Percentiles rank a stretch among this genome's conserved stretches.
Evolutionary conservation across 2,888 invertebrate genomes (phyloP).

Genomic region (Sycophila texana): DNA sequence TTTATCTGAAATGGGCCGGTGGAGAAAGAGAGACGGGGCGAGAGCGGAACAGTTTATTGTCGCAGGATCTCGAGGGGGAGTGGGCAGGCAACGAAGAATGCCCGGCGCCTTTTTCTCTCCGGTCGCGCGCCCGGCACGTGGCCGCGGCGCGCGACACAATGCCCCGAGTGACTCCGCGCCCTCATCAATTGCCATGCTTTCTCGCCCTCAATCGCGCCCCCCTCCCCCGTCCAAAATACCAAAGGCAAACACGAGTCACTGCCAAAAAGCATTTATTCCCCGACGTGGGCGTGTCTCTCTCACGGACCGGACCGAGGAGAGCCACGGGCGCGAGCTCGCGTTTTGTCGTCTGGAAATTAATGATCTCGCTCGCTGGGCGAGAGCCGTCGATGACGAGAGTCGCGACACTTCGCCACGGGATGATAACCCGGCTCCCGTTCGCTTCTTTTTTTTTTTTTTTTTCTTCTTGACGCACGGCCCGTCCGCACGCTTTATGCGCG

Average conservation of each 20-base stretch:
- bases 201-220: conserved; percentile 58
- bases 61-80: conserved; percentile 45
- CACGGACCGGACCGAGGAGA: conserved; percentile 68
- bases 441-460: conserved; percentile 10
- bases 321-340: conserved; percentile 56
- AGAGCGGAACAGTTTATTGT: conserved; percentile 46
- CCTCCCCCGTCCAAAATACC: conserved; percentile 69
- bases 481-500: not conserved
- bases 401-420: conserved; percentile 6
- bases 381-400: not conserved
- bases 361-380: conserved; percentile 61
- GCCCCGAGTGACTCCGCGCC: conserved; percentile 65
- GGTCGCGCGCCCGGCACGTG: conserved; percentile 67
- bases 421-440: no score
- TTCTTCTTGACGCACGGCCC: not conserved
- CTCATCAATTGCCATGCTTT: conserved; percentile 72
- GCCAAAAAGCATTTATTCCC: conserved; percentile 68
- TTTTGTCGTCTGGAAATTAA: conserved; percentile 73
- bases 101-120: conserved; percentile 30
- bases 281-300: conserved; percentile 72
- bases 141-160: conserved; percentile 66
- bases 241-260: conserved; percentile 73
- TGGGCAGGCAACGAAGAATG: conserved; percentile 32
- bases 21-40: conserved; percentile 6
- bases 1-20: conserved; percentile 48